Evolutionary conservation across 1,140 invertebrate genomes (phyloP).

Genomic region (Charaxes varanes): DNA sequence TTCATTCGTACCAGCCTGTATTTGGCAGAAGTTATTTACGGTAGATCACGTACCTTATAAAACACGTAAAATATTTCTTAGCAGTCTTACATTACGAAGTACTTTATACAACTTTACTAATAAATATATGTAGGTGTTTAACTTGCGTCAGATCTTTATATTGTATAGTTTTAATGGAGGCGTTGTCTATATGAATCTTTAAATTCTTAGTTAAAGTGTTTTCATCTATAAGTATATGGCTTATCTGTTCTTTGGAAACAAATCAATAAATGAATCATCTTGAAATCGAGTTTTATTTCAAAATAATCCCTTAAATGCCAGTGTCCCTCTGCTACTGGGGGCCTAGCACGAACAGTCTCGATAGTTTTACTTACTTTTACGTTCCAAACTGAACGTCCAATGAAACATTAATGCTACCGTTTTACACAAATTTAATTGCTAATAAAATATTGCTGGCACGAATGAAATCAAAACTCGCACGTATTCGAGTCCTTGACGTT

Average conservation of each 20-base stretch:
- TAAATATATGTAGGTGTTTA: slow-evolving; percentile 36
- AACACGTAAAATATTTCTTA: slow-evolving; percentile 1
- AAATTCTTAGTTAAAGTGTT: slow-evolving; percentile 54
- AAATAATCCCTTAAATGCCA: background rate
- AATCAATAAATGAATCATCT: slow-evolving; percentile 66
- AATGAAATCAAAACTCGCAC: too few relatives aligned
- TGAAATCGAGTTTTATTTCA: slow-evolving; percentile 37
- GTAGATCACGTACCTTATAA: slow-evolving; percentile 7
- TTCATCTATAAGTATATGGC: slow-evolving; percentile 62
- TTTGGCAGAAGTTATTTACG: slow-evolving; percentile 49
- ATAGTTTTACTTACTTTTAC: too few relatives aligned
- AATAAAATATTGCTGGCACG: too few relatives aligned
- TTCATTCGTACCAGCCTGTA: slow-evolving; percentile 33
- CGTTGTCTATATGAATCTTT: slow-evolving; percentile 37
- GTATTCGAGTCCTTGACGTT: too few relatives aligned
- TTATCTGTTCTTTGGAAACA: slow-evolving; percentile 59
- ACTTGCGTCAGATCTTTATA: slow-evolving; percentile 57
- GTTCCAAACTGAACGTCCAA: too few relatives aligned
- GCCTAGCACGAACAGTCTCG: too few relatives aligned
- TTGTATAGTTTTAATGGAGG: slow-evolving; percentile 21
- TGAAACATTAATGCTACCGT: too few relatives aligned
- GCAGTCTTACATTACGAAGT: slow-evolving; percentile 2
- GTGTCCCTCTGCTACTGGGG: too few relatives aligned
- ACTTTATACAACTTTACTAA: slow-evolving; percentile 9
- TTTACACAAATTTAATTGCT: too few relatives aligned